A percentile compares a stretch with the other conserved stretches of the same genome.
phyloP scores from a whole-genome alignment of 2,113 vertebrate species.

The Raphicerus campestris region DNA sequence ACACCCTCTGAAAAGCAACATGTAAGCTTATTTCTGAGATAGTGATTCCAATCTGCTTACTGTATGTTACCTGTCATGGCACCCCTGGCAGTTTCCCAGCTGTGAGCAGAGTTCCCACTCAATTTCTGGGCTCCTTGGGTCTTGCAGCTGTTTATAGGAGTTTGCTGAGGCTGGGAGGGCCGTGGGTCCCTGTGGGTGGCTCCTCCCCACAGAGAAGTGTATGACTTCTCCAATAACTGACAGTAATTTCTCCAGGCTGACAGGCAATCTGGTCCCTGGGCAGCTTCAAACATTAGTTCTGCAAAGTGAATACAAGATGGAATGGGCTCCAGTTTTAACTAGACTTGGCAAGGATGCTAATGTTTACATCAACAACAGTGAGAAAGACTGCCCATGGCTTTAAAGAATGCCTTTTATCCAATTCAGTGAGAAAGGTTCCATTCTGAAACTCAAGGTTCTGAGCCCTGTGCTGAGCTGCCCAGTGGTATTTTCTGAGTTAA shows the following conservation, averaged over 20 bases:
- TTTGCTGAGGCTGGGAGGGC: neutral
- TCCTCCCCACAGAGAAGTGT: rapidly evolving
- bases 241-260: neutral
- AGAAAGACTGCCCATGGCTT: neutral
- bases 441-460: neutral
- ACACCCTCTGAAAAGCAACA: rapidly evolving
- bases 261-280: neutral
- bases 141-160: neutral
- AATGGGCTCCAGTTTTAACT: too few species aligned
- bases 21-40: neutral
- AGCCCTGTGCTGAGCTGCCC: rapidly evolving
- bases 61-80: rapidly evolving
- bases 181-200: neutral
- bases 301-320: neutral
- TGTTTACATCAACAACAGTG: neutral
- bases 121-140: neutral
- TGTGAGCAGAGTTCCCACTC: neutral
- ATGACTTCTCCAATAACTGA: neutral
- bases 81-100: neutral
- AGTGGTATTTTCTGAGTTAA: neutral
- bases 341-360: neutral
- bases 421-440: neutral
- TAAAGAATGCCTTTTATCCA: neutral
- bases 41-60: too few species aligned
- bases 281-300: neutral